phyloP scores from a whole-genome alignment of 1,140 invertebrate genomes.

The Drusus annulatus region DNA sequence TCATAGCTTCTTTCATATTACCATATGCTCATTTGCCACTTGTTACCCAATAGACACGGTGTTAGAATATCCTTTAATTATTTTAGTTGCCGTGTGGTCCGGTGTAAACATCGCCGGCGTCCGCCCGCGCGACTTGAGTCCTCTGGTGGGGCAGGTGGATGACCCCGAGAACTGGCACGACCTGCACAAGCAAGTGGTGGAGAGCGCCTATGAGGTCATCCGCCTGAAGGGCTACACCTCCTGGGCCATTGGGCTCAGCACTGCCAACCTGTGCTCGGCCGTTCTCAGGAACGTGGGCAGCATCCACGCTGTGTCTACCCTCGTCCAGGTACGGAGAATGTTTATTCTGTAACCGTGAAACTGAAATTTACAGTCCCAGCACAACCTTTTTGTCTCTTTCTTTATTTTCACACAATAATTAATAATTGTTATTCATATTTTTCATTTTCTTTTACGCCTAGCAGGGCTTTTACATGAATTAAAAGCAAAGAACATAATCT shows the following conservation, averaged over 20 bases:
- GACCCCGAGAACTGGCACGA: conserved; percentile 87
- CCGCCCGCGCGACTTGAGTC: conserved; percentile 83
- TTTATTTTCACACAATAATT: too few relatives aligned
- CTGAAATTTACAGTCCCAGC: too few relatives aligned
- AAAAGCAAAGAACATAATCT: too few relatives aligned
- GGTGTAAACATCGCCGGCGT: conserved; percentile 93
- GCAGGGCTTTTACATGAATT: too few relatives aligned
- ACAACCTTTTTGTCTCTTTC: too few relatives aligned
- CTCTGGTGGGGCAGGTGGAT: conserved; percentile 77
- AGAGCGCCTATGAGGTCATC: conserved; percentile 92
- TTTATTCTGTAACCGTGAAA: too few relatives aligned
- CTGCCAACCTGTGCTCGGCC: conserved; percentile 79
- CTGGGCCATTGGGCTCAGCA: conserved; percentile 92
- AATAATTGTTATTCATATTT: too few relatives aligned
- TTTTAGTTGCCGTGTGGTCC: conserved; percentile 91
- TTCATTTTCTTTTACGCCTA: too few relatives aligned
- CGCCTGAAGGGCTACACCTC: conserved; percentile 92
- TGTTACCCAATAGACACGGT: too few relatives aligned
- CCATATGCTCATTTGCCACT: too few relatives aligned
- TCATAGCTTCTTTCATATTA: too few relatives aligned
- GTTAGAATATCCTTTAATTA: conserved; percentile 3
- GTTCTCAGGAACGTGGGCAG: conserved; percentile 85
- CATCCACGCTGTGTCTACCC: conserved; percentile 87
- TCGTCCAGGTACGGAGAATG: conserved; percentile 78
- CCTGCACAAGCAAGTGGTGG: conserved; percentile 78